Conservation (phyloP, 1,140 invertebrate species). For the Apolygus lucorum region DNA sequence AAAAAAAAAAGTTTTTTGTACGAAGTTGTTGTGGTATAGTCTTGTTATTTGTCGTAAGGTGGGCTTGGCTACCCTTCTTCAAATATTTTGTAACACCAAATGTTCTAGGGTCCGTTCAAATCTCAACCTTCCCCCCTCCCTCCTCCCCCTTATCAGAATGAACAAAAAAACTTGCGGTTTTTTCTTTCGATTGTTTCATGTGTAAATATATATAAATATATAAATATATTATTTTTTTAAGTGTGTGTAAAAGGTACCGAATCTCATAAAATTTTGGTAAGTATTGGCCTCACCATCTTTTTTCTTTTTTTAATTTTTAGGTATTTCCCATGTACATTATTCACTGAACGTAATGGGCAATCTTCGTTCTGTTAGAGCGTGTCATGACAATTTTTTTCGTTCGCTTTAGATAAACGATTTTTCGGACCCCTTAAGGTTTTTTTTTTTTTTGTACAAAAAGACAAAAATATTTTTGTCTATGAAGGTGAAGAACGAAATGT, state of each 20-base stretch:
- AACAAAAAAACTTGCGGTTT: neutral
- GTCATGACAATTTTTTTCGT: neutral
- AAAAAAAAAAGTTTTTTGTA: neutral
- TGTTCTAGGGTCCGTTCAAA: neutral
- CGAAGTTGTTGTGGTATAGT: neutral
- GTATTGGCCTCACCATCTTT: neutral
- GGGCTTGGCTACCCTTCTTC: neutral
- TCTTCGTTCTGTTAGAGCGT: neutral
- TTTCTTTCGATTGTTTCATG: neutral
- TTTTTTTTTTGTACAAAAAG: neutral
- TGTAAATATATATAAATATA: slow-evolving; percentile 14
- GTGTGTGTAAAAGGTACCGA: slow-evolving; percentile 5
- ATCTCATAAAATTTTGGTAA: neutral
- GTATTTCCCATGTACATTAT: neutral
- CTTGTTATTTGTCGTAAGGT: neutral
- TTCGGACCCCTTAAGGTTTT: neutral
- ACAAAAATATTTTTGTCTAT: neutral
- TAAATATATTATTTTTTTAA: slow-evolving; percentile 12
- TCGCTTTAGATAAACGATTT: neutral
- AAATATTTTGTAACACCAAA: neutral
- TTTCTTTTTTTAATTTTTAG: neutral
- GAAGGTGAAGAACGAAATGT: neutral
- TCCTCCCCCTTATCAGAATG: neutral
- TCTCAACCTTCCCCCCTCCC: neutral
- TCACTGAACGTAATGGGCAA: neutral